A percentile compares a stretch with the other conserved stretches of the same genome.
Conservation (phyloP, 2,888 invertebrate genomes). For the Notodonta ziczac region DNA sequence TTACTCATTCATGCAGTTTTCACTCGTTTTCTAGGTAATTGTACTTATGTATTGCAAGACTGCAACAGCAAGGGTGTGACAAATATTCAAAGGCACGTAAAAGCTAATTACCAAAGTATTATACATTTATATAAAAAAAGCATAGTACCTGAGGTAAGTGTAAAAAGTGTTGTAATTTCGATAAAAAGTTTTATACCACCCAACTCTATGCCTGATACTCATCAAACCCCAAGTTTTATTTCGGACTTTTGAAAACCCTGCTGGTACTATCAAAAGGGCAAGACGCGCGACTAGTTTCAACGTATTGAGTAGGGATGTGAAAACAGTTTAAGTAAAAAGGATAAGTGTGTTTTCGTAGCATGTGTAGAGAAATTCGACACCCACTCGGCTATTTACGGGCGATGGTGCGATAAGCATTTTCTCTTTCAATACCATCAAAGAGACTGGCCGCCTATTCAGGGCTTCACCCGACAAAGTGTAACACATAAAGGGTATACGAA, state of each 20-base stretch:
- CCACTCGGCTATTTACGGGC: slow-evolving; percentile 78
- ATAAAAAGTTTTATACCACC: no score
- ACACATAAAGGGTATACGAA: slow-evolving; percentile 71
- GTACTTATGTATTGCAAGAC: no score
- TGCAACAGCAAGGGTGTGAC: no score
- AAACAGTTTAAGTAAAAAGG: slow-evolving; percentile 79
- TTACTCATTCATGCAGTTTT: no score
- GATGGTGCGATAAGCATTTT: slow-evolving; percentile 82
- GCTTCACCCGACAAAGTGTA: slow-evolving; percentile 70
- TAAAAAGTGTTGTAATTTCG: no score
- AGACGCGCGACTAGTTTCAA: slow-evolving; percentile 64
- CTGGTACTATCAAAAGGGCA: slow-evolving; percentile 61
- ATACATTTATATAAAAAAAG: no score
- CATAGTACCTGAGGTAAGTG: no score
- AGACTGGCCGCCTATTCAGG: slow-evolving; percentile 77
- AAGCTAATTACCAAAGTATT: no score
- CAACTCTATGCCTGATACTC: no score
- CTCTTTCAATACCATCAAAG: slow-evolving; percentile 81
- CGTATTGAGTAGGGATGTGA: slow-evolving; percentile 70
- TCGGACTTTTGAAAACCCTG: slow-evolving; percentile 22
- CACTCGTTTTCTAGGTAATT: no score
- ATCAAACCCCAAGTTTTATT: no score
- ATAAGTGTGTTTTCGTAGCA: slow-evolving; percentile 79
- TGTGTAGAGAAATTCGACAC: slow-evolving; percentile 79
- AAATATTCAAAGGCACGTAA: no score